Evolutionary conservation across 2,797 vertebrate genomes (phyloP), one percentile per base, ranked within the genome.

Genomic region (Microcaecilia unicolor): DNA sequence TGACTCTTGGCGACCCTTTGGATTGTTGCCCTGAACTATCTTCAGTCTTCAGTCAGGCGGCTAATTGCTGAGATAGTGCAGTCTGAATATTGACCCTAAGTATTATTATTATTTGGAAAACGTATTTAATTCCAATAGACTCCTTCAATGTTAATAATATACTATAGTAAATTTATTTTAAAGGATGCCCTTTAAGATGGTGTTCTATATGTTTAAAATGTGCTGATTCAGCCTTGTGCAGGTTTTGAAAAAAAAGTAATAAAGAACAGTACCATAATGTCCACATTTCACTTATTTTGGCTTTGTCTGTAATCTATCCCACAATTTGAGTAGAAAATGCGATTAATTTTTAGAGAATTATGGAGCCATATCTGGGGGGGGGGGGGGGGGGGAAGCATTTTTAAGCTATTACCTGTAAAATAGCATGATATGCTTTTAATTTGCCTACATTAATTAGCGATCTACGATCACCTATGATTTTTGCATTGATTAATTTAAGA

Each of bases 331-430:
- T 67, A 55, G 58, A 78, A 73, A 78, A 71, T 44, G 65, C 83
- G 80, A 89, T 89, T 89, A 89, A 88, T 88, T 78, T 87, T 83
- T 80, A 52, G 81, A 84, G 80, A 84, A 83, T 83, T 86, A 78
- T 81, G 78, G 80, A 79, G 67, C 70, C 72, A 85, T 84, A 85
- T 88, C 80, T n/a, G n/a, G n/a, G n/a, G n/a, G n/a, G n/a, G n/a
- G n/a, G n/a, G n/a, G n/a, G n/a, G n/a, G n/a, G n/a, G 90, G 86
- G 84, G 88, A 85, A 69, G 74, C 79, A 80, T 81, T 81, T 78
- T 57, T 56, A 64, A 48, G 61, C 66, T 76, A 78, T 71, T 74
- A 80, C 77, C 73, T 71, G 55, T 81, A 80, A 82, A 83, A 77
- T 67, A 76, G 70, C 70, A 73, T 65, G 72, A 65, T 67, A 49